Evolutionary conservation across 2,797 vertebrate genomes (phyloP).

Genomic region (Macropus fuliginosus): DNA sequence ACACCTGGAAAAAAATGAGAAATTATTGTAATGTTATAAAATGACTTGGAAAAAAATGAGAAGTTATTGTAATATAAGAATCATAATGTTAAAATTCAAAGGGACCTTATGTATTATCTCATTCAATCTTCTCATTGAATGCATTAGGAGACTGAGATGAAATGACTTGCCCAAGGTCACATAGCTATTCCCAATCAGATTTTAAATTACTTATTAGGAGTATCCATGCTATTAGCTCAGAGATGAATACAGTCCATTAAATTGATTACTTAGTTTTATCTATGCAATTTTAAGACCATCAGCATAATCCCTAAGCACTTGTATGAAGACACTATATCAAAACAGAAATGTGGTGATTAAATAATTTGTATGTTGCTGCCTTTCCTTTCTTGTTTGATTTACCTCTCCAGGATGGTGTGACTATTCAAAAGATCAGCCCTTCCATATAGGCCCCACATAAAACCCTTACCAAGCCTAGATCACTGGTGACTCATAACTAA

Average conservation of each 20-base stretch:
- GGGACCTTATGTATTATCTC: neutral
- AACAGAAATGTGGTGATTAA: conserved; percentile 39
- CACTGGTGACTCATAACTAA: neutral
- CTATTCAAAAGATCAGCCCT: conserved; percentile 1
- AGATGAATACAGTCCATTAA: conserved; percentile 8
- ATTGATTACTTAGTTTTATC: conserved; percentile 25
- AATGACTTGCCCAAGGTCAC: neutral
- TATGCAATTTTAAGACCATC: conserved; percentile 41
- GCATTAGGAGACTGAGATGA: neutral
- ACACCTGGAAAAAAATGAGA: neutral
- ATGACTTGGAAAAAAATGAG: neutral
- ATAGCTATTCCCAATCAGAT: neutral
- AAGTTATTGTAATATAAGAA: neutral
- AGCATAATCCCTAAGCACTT: conserved; percentile 8
- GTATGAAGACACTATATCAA: conserved; percentile 16
- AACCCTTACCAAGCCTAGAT: conserved; percentile 9
- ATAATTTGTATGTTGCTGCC: neutral
- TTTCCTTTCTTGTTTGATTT: conserved; percentile 33
- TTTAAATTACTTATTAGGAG: neutral
- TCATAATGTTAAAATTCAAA: neutral
- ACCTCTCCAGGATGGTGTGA: conserved; percentile 1
- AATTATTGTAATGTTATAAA: neutral
- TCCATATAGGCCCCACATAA: conserved; percentile 14
- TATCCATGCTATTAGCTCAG: neutral
- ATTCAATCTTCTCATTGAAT: neutral